Percentiles rank a stretch among this genome's conserved stretches.
Conservation (phyloP, 2,888 invertebrate species). For the Mongoloraphidia duomilia region DNA sequence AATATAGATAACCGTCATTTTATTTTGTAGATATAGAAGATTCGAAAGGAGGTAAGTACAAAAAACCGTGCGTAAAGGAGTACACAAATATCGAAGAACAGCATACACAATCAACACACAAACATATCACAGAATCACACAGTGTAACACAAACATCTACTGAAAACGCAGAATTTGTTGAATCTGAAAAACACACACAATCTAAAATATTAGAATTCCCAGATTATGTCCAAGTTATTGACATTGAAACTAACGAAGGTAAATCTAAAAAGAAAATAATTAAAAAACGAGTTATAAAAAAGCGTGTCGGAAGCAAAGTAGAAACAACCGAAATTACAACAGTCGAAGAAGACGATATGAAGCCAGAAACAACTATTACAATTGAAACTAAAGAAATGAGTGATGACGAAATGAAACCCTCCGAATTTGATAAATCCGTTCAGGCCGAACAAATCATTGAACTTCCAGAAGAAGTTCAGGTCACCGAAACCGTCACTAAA, state of each 20-base stretch:
- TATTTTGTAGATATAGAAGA: slow-evolving; percentile 11
- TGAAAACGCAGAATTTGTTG: slow-evolving; percentile 18
- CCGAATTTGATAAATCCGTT: slow-evolving; percentile 15
- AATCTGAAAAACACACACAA: slow-evolving; percentile 18
- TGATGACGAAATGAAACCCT: slow-evolving; percentile 14
- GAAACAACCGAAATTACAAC: slow-evolving; percentile 22
- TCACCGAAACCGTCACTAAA: slow-evolving; percentile 15
- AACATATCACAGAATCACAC: no score
- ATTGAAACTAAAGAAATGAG: slow-evolving; percentile 14
- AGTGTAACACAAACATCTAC: slow-evolving; percentile 14
- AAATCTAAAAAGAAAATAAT: slow-evolving; percentile 22
- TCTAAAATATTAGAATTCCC: slow-evolving; percentile 21
- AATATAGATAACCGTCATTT: slow-evolving; percentile 6
- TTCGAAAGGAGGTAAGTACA: slow-evolving; percentile 16
- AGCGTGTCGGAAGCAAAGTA: slow-evolving; percentile 18
- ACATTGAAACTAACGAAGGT: slow-evolving; percentile 21
- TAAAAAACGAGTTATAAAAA: slow-evolving; percentile 17
- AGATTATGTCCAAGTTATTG: slow-evolving; percentile 22
- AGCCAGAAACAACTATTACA: slow-evolving; percentile 19
- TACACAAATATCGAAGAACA: no score
- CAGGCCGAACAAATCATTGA: slow-evolving; percentile 21
- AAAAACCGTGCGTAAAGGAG: no score
- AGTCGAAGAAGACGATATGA: slow-evolving; percentile 21
- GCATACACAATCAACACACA: no score
- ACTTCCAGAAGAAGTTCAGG: slow-evolving; percentile 20